Evolutionary conservation across 2,113 vertebrate genomes (phyloP).

Genomic region (Aspiorhynchus laticeps): DNA sequence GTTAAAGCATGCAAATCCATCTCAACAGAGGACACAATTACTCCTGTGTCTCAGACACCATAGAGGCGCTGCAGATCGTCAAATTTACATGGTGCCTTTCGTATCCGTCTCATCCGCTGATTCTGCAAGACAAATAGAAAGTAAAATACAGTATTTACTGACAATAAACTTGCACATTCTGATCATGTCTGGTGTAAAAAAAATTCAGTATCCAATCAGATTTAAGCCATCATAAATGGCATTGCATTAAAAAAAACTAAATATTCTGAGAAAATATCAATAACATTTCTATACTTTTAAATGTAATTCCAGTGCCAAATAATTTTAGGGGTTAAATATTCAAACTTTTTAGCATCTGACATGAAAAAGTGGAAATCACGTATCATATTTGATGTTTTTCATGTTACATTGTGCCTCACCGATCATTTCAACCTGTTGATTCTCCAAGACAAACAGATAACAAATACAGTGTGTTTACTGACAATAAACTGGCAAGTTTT

Average conservation of each 20-base stretch:
- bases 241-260: not conserved
- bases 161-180: not conserved
- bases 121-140: conserved; percentile 13
- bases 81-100: conserved; percentile 56
- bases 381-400: not conserved
- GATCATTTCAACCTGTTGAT: not conserved
- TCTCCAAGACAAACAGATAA: not conserved
- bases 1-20: conserved; percentile 61
- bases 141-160: conserved; percentile 8
- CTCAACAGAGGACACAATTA: conserved; percentile 61
- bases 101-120: conserved; percentile 42
- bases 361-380: not conserved
- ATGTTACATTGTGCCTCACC: not conserved
- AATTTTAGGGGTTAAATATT: not conserved
- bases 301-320: not conserved
- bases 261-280: not conserved
- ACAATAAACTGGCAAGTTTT: not conserved
- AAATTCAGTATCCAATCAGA: not conserved
- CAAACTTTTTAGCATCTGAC: not conserved
- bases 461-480: not conserved
- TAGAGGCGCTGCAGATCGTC: conserved; percentile 22
- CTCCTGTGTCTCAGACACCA: conserved; percentile 55
- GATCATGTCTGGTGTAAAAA: not conserved
- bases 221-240: not conserved
- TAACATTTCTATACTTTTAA: not conserved